Evolutionary conservation across 2,888 invertebrate genomes (phyloP).

Genomic region (Rhaphigaster nebulosa): DNA sequence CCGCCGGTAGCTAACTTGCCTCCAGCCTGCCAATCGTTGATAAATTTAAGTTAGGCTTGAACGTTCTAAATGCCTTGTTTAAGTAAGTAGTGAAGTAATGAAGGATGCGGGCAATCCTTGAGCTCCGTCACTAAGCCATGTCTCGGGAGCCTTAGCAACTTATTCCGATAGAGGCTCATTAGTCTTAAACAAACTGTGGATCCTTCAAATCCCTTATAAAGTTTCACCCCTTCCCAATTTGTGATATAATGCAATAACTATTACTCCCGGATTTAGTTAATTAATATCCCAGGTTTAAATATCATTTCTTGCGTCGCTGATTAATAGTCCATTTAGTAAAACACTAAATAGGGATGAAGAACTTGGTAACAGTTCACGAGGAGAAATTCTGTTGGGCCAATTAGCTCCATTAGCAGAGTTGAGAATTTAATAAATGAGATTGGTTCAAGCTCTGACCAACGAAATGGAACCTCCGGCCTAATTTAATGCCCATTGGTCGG

Average conservation of each 20-base stretch:
- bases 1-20: neutral
- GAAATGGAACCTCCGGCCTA: neutral
- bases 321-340: neutral
- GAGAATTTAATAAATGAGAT: constrained; percentile 5
- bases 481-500: neutral
- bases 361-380: neutral
- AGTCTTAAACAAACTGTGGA: neutral
- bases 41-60: neutral
- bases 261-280: neutral
- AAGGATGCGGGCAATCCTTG: constrained; percentile 11
- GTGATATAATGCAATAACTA: neutral
- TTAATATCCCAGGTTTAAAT: neutral
- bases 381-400: neutral
- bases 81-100: neutral
- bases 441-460: constrained; percentile 3
- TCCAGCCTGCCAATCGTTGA: neutral
- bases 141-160: neutral
- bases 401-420: constrained; percentile 19
- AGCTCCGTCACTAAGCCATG: neutral
- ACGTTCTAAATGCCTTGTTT: neutral
- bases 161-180: neutral
- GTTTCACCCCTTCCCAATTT: neutral
- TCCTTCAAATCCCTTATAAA: constrained; percentile 39
- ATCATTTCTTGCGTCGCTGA: neutral
- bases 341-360: neutral